These are phyloP conservation scores for Bos javanicus DNA, from an alignment of 2,113 vertebrate genomes.

Conservation along the genomic window DNA sequence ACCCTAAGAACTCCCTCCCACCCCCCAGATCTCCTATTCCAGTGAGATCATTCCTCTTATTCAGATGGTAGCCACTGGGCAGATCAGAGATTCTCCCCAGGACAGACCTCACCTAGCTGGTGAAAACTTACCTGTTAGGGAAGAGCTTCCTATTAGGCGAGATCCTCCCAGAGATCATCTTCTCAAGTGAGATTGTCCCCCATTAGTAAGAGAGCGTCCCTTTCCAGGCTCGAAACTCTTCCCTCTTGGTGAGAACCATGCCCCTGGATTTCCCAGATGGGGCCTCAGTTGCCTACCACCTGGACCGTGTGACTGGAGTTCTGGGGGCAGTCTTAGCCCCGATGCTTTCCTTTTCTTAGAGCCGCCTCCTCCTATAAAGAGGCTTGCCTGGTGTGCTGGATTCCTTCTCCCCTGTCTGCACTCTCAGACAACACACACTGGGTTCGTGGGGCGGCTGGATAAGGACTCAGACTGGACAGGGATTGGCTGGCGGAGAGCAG, in stretches of 20 bases:
- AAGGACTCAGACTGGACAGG: not conserved
- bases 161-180: not conserved
- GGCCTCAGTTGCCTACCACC: not conserved
- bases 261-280: not conserved
- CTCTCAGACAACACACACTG: not conserved
- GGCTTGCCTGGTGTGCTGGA: not conserved
- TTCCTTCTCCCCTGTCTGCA: not conserved
- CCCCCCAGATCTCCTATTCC: not conserved
- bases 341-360: not conserved
- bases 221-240: not conserved
- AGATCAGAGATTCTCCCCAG: not conserved
- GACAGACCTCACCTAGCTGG: not conserved
- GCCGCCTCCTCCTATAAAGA: not conserved
- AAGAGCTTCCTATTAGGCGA: not conserved
- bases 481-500: not conserved
- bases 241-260: not conserved
- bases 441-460: not conserved
- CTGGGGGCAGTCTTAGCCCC: not conserved
- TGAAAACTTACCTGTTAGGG: not conserved
- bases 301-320: not conserved
- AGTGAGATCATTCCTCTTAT: not conserved
- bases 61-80: not conserved
- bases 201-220: not conserved
- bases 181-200: not conserved
- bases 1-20: not conserved